A percentile compares a stretch with the other conserved stretches of the same genome.
These are phyloP conservation scores for Gila robusta DNA, from an alignment of 2,797 vertebrate genomes.

Conservation along the genomic window DNA sequence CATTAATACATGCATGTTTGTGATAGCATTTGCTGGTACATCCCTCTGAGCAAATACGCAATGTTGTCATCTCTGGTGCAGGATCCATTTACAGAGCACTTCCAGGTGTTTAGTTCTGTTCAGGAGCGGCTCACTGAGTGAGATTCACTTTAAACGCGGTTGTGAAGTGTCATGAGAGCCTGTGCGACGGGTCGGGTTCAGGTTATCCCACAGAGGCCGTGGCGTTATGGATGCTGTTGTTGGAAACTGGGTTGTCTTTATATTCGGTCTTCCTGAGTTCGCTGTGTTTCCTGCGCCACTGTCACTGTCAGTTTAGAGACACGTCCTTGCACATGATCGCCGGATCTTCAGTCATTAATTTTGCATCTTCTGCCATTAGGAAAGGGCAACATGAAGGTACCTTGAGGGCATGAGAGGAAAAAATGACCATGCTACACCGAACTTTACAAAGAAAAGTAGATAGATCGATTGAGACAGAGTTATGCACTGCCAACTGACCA, in stretches of 20 bases:
- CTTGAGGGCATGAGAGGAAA: slow-evolving; percentile 56
- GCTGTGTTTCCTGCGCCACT: slow-evolving; percentile 33
- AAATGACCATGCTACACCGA: slow-evolving; percentile 52
- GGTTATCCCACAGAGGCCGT: neutral
- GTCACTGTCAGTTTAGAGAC: slow-evolving; percentile 51
- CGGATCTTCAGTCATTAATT: slow-evolving; percentile 58
- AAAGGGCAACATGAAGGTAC: slow-evolving; percentile 37
- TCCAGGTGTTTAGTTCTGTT: slow-evolving; percentile 25
- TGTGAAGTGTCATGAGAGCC: slow-evolving; percentile 19
- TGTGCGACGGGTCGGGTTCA: neutral
- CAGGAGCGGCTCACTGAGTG: neutral
- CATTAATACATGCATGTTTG: slow-evolving; percentile 46
- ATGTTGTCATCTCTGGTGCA: neutral
- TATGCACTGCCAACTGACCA: neutral
- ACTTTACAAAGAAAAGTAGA: slow-evolving; percentile 47
- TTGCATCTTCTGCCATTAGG: slow-evolving; percentile 62
- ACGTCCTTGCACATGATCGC: slow-evolving; percentile 39
- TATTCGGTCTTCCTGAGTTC: neutral
- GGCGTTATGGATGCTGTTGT: slow-evolving; percentile 2
- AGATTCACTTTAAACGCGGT: neutral
- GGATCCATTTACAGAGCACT: slow-evolving; percentile 34
- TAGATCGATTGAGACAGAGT: neutral
- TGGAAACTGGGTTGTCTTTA: slow-evolving; percentile 22
- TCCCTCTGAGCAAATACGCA: slow-evolving; percentile 17
- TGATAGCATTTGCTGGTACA: slow-evolving; percentile 25